phyloP scores from a whole-genome alignment of 2,797 vertebrate species.

The Acipenser transmontanus region DNA sequence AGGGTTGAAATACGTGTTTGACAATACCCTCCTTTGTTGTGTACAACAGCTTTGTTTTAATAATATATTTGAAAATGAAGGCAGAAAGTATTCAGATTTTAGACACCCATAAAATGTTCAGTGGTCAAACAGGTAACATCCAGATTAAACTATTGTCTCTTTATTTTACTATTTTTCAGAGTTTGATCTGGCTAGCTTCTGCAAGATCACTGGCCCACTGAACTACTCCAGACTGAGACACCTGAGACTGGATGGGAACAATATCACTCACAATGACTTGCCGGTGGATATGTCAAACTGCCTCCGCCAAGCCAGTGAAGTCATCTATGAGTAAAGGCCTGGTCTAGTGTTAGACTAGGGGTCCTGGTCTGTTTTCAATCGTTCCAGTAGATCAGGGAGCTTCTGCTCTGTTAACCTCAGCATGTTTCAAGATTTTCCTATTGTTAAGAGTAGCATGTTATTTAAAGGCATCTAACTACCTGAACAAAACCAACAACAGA shows the following conservation, averaged over 20 bases:
- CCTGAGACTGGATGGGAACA: constrained; percentile 89
- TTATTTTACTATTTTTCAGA: constrained; percentile 52
- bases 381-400: not conserved
- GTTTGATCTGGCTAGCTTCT: constrained; percentile 82
- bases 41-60: not conserved
- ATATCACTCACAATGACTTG: constrained; percentile 64
- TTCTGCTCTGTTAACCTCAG: not conserved
- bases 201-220: constrained; percentile 66
- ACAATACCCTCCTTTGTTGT: too few relatives aligned
- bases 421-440: not conserved
- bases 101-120: not conserved
- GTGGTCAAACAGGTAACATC: not conserved
- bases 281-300: constrained; percentile 77
- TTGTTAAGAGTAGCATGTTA: not conserved
- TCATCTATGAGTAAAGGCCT: constrained; percentile 67
- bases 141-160: not conserved
- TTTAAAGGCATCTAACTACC: not conserved
- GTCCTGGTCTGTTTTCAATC: constrained; percentile 12
- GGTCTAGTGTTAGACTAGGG: constrained; percentile 22
- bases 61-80: not conserved
- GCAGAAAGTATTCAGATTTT: too few relatives aligned
- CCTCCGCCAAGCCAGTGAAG: constrained; percentile 76
- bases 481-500: not conserved
- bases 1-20: too few relatives aligned
- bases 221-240: constrained; percentile 83